Base-by-base conservation (phyloP, 2,113 vertebrate genomes). In the Ranitomeya imitator region DNA sequence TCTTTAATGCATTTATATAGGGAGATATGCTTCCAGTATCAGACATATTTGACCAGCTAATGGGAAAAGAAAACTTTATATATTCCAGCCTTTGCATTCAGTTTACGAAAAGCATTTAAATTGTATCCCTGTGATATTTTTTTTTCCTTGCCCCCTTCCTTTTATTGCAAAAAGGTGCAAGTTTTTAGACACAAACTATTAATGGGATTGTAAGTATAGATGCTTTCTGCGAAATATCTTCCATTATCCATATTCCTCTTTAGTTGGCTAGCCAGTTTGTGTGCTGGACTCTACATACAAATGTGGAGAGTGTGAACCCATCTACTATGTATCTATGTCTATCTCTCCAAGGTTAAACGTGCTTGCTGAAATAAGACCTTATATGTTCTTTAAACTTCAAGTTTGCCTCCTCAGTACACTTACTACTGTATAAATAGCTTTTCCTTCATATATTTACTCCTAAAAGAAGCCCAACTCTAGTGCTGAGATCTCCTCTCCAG, bases 21-120 rank as follows among this genome's bases (percentile, higher is more conserved):
- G 93, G 94, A 93, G 93, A 93, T 93, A 94, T 26, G 93, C 94
- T 95, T 95, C 94, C 93, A 89, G 94, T 94, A 93, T 93, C 90
- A 92, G 90, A 95, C 94, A 92, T 93, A 91, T 90, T 90, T 89
- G 94, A 93, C 92, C 91, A 89, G 91, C 23, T 94, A 93, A 52
- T 76, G 73, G 73, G 18, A 76, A 94, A 90, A 90, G 91, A 94
- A 87, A 89, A 91, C 91, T 92, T 89, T 95, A 89, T 95, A 94
- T 94, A 90, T 91, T 90, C 90, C 88, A 93, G 90, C 93, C 94
- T 94, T 92, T 92, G 92, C 93, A 91, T 94, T 90, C 93, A 92
- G 92, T 92, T 92, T 93, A 92, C 93, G 92, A 93, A 85, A 92
- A 90, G 86, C 87, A 90, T 91, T 87, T 90, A 52, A 92, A 91